Percentiles rank a stretch among this genome's conserved stretches.
phyloP scores from a whole-genome alignment of 2,797 vertebrate genomes.

The Gallinago stenura region DNA sequence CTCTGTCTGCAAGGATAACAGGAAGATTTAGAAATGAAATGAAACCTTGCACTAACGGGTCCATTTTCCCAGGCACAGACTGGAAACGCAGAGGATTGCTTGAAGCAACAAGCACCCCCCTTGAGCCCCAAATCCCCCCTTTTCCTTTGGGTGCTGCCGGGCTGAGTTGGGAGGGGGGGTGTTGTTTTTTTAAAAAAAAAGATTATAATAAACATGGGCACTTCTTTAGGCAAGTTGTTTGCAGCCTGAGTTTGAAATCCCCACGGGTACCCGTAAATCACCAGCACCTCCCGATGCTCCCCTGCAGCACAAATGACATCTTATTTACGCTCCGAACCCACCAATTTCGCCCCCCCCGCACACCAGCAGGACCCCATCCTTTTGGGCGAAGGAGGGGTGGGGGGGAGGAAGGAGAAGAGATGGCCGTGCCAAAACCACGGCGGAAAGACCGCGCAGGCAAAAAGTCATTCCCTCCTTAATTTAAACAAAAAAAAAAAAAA shows the following conservation, averaged over 20 bases:
- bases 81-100: background rate
- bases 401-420: background rate
- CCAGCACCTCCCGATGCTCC: background rate
- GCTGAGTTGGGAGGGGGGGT: background rate
- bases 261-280: background rate
- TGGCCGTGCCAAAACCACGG: background rate
- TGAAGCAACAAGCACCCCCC: background rate
- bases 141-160: background rate
- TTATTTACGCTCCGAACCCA: conserved; percentile 31
- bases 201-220: background rate
- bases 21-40: background rate
- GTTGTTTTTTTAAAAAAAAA: background rate
- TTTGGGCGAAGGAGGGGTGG: background rate
- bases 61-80: background rate
- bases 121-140: background rate
- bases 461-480: background rate
- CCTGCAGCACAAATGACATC: conserved; percentile 31
- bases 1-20: background rate
- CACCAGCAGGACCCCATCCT: conserved; percentile 4
- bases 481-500: background rate
- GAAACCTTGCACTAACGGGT: background rate
- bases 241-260: background rate
- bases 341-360: background rate
- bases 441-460: background rate
- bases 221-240: background rate